phyloP scores from a whole-genome alignment of 2,113 vertebrate genomes.

The Bufo bufo region DNA sequence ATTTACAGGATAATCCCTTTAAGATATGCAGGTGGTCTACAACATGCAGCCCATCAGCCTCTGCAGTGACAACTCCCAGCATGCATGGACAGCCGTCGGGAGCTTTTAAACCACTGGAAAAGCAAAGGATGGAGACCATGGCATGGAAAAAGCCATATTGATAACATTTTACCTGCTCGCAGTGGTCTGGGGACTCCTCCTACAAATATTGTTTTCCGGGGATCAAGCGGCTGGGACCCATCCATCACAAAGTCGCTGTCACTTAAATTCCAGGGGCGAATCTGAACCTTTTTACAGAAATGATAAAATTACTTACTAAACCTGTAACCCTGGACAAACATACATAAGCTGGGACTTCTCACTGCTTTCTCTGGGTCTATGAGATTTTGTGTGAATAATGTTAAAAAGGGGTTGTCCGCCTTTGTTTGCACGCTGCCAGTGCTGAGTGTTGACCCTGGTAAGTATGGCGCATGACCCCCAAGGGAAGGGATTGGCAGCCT shows the following conservation, averaged over 20 bases:
- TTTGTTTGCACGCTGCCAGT: no score
- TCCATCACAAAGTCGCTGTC: slow-evolving; percentile 99
- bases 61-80: neutral
- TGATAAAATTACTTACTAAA: neutral
- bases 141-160: neutral
- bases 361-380: no score
- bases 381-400: no score
- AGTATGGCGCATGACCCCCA: no score
- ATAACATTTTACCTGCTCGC: slow-evolving; percentile 83
- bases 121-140: neutral
- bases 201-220: slow-evolving; percentile 98
- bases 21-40: neutral
- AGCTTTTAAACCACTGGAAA: neutral
- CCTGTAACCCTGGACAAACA: no score
- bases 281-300: slow-evolving; percentile 84
- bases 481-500: no score
- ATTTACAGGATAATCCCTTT: neutral
- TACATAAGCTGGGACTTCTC: no score
- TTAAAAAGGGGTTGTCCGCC: no score
- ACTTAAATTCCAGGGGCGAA: slow-evolving; percentile 96
- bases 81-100: no score
- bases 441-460: no score
- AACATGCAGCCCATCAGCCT: neutral
- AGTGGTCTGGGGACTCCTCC: slow-evolving; percentile 94
- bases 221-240: slow-evolving; percentile 95